phyloP scores from a whole-genome alignment of 2,113 vertebrate species.

The Siniperca chuatsi region DNA sequence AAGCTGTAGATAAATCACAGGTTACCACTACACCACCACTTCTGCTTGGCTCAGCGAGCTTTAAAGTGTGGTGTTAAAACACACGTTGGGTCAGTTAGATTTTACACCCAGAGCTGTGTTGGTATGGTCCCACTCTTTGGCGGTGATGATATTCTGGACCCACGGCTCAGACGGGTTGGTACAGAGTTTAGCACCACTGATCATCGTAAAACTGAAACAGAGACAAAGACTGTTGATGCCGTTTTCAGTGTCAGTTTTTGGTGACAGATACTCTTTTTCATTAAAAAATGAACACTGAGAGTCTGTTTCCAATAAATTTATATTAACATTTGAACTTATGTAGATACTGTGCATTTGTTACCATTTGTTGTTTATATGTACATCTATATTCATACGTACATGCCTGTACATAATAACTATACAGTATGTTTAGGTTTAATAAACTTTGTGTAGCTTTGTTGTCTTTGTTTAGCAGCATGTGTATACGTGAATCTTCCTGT shows the following conservation, averaged over 20 bases:
- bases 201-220: conserved; percentile 42
- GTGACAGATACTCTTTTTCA: not conserved
- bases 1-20: not conserved
- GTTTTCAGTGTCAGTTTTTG: not conserved
- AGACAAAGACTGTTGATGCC: not conserved
- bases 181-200: fast-evolving
- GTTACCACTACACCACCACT: not conserved
- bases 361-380: not conserved
- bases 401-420: no score
- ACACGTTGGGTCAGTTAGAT: not conserved
- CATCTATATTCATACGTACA: no score
- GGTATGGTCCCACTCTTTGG: fast-evolving
- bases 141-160: conserved; percentile 15
- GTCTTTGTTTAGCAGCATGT: no score
- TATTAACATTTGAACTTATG: not conserved
- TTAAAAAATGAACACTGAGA: no score
- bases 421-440: no score
- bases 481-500: not conserved
- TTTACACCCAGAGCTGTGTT: not conserved
- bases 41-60: not conserved
- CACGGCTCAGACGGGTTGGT: not conserved
- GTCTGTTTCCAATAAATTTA: no score
- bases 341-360: not conserved
- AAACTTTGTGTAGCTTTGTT: no score
- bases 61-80: not conserved